phyloP scores from a whole-genome alignment of 2,888 invertebrate species.

The Rotaria socialis region DNA sequence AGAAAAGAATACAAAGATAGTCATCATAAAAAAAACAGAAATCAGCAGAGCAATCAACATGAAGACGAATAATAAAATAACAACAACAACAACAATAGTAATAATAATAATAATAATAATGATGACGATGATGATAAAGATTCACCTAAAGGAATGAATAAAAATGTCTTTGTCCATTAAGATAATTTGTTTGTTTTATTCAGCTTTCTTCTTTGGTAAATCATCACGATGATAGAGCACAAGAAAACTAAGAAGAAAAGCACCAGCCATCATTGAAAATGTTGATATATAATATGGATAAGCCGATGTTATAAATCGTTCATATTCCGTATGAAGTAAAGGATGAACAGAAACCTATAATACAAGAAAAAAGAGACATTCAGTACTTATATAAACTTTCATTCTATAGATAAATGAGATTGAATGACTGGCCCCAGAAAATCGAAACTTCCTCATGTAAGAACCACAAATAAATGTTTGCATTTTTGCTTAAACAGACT shows the following conservation, averaged over 20 bases:
- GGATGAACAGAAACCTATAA: slow-evolving; percentile 62
- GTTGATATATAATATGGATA: slow-evolving; percentile 78
- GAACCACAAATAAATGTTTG: too few species aligned
- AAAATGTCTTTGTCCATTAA: not conserved
- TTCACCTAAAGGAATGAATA: not conserved
- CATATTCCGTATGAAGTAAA: slow-evolving; percentile 92
- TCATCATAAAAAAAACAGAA: not conserved
- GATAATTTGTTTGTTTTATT: not conserved
- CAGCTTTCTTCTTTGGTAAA: not conserved
- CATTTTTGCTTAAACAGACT: too few species aligned
- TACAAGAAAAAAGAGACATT: not conserved
- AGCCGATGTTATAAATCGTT: slow-evolving; percentile 92
- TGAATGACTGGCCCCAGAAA: too few species aligned
- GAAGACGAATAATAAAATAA: not conserved
- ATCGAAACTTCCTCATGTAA: too few species aligned
- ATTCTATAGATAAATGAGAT: too few species aligned
- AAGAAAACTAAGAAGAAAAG: slow-evolving; percentile 44
- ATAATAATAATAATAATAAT: not conserved
- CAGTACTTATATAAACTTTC: not conserved
- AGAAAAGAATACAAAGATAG: not conserved
- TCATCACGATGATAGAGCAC: slow-evolving; percentile 46
- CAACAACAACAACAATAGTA: not conserved
- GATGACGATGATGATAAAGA: not conserved
- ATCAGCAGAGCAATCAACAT: not conserved
- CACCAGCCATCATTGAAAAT: slow-evolving; percentile 47